A percentile compares a stretch with the other conserved stretches of the same genome.
phyloP scores from a whole-genome alignment of 2,113 vertebrate genomes.

The Labeo catla region DNA sequence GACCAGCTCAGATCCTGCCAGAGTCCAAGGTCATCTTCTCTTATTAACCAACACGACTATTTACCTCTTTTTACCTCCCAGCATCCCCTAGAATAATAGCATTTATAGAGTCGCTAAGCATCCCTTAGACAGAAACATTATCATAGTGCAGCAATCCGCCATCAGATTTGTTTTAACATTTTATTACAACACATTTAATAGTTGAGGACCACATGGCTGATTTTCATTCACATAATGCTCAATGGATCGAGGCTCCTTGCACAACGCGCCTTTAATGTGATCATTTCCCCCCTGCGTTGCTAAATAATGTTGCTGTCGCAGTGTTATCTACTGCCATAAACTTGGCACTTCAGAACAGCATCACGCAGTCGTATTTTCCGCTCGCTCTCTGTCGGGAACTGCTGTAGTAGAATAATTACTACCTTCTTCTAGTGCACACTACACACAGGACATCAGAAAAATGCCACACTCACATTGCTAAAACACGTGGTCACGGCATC shows the following conservation, averaged over 20 bases:
- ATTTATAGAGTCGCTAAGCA: neutral
- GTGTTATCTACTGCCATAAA: slow-evolving; percentile 35
- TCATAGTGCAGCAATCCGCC: neutral
- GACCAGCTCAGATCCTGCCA: slow-evolving; percentile 12
- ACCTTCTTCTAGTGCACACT: slow-evolving; percentile 8
- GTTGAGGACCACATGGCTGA: neutral
- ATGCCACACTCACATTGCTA: slow-evolving; percentile 25
- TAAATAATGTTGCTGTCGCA: slow-evolving; percentile 48
- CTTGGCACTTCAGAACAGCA: slow-evolving; percentile 16
- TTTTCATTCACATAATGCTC: slow-evolving; percentile 17
- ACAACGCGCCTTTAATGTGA: slow-evolving; percentile 24
- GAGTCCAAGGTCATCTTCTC: slow-evolving; percentile 47
- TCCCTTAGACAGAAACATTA: neutral
- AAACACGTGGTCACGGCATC: slow-evolving; percentile 23
- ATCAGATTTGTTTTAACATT: neutral
- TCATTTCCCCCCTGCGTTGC: slow-evolving; percentile 46
- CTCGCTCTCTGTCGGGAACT: slow-evolving; percentile 15
- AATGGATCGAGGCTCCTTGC: slow-evolving; percentile 23
- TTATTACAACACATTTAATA: slow-evolving; percentile 34
- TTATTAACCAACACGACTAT: slow-evolving; percentile 19
- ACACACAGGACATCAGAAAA: slow-evolving; percentile 33
- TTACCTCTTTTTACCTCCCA: neutral
- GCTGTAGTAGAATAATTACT: slow-evolving; percentile 37
- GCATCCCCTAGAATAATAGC: neutral
- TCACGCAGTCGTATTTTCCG: slow-evolving; percentile 25